These are phyloP conservation scores for Plestiodon gilberti DNA, from an alignment of 2,113 vertebrate species.

Conservation along the genomic window DNA sequence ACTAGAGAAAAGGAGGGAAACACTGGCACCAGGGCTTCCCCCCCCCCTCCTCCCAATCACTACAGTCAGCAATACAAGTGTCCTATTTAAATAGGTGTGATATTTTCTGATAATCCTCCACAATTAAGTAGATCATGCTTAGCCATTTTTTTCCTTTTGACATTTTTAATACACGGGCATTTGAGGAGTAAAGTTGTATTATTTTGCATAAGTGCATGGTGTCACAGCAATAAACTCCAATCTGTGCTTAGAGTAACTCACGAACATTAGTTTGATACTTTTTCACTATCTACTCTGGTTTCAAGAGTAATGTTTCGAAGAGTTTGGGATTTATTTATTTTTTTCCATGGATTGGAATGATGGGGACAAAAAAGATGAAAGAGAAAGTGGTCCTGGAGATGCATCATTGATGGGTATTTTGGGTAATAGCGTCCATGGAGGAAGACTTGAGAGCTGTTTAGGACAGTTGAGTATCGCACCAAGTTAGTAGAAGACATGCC, in stretches of 20 bases:
- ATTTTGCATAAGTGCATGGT: neutral
- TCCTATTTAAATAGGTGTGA: neutral
- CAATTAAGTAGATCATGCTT: neutral
- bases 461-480: neutral
- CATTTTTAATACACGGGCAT: neutral
- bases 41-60: too few species aligned
- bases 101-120: neutral
- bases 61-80: too few species aligned
- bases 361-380: neutral
- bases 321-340: neutral
- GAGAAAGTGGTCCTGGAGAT: neutral
- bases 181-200: neutral
- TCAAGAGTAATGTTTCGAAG: neutral
- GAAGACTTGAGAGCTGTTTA: neutral
- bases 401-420: neutral
- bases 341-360: neutral
- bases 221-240: neutral
- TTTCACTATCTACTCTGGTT: neutral
- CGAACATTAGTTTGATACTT: neutral
- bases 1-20: too few species aligned
- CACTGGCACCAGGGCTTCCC: too few species aligned
- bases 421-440: neutral
- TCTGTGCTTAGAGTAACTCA: neutral
- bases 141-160: neutral
- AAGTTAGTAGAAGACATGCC: neutral